These are phyloP conservation scores for Loriculus beryllinus DNA, from an alignment of 2,797 vertebrate genomes.

Conservation along the genomic window DNA sequence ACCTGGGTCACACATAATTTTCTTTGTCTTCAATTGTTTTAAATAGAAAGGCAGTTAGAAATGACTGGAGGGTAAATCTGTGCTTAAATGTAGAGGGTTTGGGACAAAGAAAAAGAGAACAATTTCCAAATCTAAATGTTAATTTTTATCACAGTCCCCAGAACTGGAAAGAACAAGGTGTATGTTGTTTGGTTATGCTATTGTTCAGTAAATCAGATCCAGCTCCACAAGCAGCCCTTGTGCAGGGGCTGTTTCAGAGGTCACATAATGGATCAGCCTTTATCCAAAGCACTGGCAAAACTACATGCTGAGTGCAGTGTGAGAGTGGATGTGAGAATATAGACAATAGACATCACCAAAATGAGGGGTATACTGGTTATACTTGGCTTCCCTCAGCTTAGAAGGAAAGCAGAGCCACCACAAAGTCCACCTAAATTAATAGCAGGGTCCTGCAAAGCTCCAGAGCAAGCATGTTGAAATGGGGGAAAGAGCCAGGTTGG, in stretches of 20 bases:
- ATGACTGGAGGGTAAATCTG: background rate
- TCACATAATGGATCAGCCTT: background rate
- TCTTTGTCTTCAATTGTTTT: background rate
- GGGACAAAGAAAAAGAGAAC: background rate
- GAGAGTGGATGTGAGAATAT: background rate
- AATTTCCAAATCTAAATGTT: background rate
- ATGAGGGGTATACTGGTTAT: background rate
- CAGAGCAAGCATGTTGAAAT: background rate
- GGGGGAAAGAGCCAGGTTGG: background rate
- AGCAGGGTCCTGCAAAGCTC: background rate
- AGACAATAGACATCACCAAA: no score
- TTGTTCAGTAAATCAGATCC: background rate
- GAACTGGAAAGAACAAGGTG: background rate
- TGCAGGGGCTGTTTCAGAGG: background rate
- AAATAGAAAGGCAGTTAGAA: background rate
- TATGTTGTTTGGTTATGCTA: background rate
- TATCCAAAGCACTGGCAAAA: background rate
- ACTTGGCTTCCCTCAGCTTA: background rate
- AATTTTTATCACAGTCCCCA: background rate
- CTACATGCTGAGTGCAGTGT: fast-evolving
- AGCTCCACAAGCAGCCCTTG: background rate
- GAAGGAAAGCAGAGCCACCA: background rate
- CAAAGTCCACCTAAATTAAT: background rate
- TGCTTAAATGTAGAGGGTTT: background rate
- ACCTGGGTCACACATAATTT: background rate